phyloP scores from a whole-genome alignment of 2,797 vertebrate species.

The Psittacula echo region DNA sequence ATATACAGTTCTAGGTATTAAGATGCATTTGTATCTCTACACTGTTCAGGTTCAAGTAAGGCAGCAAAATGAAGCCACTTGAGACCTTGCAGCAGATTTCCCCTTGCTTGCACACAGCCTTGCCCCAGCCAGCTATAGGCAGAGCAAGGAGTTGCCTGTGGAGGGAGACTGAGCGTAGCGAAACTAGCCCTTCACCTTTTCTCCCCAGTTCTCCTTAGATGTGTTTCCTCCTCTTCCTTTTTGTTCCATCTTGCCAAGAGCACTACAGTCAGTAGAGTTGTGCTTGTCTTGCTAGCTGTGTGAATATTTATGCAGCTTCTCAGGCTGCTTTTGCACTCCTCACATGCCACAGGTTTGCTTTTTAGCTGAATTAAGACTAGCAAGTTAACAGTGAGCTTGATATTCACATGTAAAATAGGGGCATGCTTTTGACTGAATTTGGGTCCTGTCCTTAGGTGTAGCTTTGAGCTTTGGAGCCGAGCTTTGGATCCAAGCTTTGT shows the following conservation, averaged over 20 bases:
- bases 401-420: neutral
- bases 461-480: neutral
- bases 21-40: neutral
- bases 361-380: neutral
- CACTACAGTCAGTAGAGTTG: accelerated
- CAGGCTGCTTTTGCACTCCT: neutral
- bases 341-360: neutral
- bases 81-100: neutral
- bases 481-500: neutral
- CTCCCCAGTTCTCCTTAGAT: neutral
- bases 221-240: neutral
- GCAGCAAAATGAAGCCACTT: neutral
- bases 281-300: neutral
- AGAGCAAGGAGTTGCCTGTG: constrained; percentile 11
- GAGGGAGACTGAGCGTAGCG: constrained; percentile 1
- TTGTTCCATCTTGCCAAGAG: neutral
- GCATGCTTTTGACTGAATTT: neutral
- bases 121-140: neutral
- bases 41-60: neutral
- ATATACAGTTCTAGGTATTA: neutral
- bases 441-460: neutral
- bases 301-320: neutral
- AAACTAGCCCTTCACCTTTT: neutral
- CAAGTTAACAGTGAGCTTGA: neutral
- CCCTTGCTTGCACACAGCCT: neutral